Evolutionary conservation across 1,140 invertebrate genomes (phyloP), one percentile per base, ranked within the genome.

Genomic region (Caenorhabditis briggsae): DNA sequence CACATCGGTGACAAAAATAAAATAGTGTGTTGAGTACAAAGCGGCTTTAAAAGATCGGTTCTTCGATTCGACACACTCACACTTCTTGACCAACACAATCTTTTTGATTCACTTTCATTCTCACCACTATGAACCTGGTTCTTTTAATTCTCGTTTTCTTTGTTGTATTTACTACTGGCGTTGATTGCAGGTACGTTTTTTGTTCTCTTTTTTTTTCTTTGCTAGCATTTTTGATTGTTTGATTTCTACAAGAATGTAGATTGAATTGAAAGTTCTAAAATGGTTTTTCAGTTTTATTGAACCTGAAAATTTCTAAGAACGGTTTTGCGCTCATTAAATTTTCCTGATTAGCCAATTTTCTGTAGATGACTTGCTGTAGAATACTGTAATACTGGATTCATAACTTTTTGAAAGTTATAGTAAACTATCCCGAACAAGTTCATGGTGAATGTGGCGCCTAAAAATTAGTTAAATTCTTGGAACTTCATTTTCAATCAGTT

Each of bases 161-260:
- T 50, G n/a, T 50, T 50, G 46, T 53, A 12, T 78, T 78, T n/a
- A 78, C 25, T 23, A n/a, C 70, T 20, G 70, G 70, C 20, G 46
- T 78, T 78, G 70, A 78, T 78, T 78, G 70, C 70, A 78, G 70
- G 70, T 78, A 20, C 23, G 46, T 78, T 48, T 11, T 23, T 78
- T 50, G 23, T 23, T 23, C n/a, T 50, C 6, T 18, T 1, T 6
- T 70, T 25, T 33, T 12, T 23, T 50, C 3, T 33, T 33, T 33
- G 33, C 33, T 33, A 33, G 33, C 3, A 3, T 33, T 33, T 46
- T 78, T 50, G 2, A 78, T 78, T 78, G 11, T 50, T 53, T 23
- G 33, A 18, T 46, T 43, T 70, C 33, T 33, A 33, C 33, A 33
- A 33, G 3, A 33, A 33, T 33, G 1, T 33, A 33, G 33, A 33